Evolutionary conservation across 2,888 invertebrate species (phyloP).

Genomic region (Drosophila gaucha): DNA sequence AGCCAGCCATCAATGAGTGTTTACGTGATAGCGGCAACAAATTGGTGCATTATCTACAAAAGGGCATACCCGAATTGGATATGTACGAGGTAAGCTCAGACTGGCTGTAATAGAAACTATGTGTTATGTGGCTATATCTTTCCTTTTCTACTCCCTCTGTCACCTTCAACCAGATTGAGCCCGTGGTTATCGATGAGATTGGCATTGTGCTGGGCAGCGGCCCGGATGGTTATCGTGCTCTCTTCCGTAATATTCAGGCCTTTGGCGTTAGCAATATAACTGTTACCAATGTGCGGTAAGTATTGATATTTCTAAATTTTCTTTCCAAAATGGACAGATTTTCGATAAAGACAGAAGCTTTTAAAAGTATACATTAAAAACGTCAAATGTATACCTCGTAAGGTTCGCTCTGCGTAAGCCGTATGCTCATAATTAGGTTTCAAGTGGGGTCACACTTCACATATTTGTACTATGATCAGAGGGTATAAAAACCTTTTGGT

Average conservation of each 20-base stretch:
- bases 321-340: background rate
- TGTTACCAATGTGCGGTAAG: slow-evolving; percentile 91
- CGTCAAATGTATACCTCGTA: background rate
- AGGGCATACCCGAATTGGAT: slow-evolving; percentile 91
- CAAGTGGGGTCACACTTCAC: slow-evolving; percentile 5
- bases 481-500: slow-evolving; percentile 2
- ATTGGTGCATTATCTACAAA: slow-evolving; percentile 89
- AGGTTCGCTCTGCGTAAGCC: no score
- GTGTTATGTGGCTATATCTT: no score
- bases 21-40: slow-evolving; percentile 90
- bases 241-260: slow-evolving; percentile 92
- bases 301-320: slow-evolving; percentile 12
- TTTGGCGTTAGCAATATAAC: slow-evolving; percentile 92
- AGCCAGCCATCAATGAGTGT: slow-evolving; percentile 90
- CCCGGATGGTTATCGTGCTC: slow-evolving; percentile 92
- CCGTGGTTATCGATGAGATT: slow-evolving; percentile 93
- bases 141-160: no score
- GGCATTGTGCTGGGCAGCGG: slow-evolving; percentile 92
- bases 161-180: slow-evolving; percentile 87
- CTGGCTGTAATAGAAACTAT: background rate
- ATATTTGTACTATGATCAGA: slow-evolving; percentile 25
- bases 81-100: slow-evolving; percentile 86
- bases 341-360: background rate
- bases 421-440: background rate
- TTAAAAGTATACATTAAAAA: no score